A percentile compares a stretch with the other conserved stretches of the same genome.
These are phyloP conservation scores for Zootoca vivipara DNA, from an alignment of 2,113 vertebrate genomes.

Conservation along the genomic window DNA sequence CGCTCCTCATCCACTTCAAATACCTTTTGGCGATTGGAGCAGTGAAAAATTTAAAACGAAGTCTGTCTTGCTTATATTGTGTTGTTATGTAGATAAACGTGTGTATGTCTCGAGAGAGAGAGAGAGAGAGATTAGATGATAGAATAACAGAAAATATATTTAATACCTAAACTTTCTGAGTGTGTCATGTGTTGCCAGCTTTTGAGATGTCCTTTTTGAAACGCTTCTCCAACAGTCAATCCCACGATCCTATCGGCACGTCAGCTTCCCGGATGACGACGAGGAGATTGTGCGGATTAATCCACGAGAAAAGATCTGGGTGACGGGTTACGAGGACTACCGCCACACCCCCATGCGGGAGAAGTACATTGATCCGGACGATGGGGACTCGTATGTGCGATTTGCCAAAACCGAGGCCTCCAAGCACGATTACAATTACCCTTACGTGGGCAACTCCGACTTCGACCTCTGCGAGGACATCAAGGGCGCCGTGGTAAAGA, in stretches of 20 bases:
- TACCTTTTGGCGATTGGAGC: not conserved
- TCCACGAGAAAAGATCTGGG: conserved; percentile 92
- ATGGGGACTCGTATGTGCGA: conserved; percentile 89
- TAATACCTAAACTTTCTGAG: not conserved
- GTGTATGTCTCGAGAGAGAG: too few species aligned
- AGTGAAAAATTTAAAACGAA: not conserved
- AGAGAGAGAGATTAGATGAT: too few species aligned
- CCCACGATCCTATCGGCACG: conserved; percentile 83
- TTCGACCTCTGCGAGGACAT: conserved; percentile 82
- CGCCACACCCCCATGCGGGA: conserved; percentile 89
- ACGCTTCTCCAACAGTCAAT: conserved; percentile 68
- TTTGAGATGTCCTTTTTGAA: conserved; percentile 1
- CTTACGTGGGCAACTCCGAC: conserved; percentile 86
- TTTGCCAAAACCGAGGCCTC: conserved; percentile 90
- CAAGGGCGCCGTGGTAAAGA: conserved; percentile 88
- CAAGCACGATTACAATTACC: conserved; percentile 97
- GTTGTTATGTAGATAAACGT: too few species aligned
- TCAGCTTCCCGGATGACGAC: conserved; percentile 92
- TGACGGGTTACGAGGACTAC: conserved; percentile 96
- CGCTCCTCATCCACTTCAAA: not conserved
- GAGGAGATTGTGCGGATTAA: conserved; percentile 98
- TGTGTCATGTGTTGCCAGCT: not conserved
- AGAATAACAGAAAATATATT: not conserved
- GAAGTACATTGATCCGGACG: conserved; percentile 85
- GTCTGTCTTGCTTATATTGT: too few species aligned